Evolutionary conservation across 2,113 vertebrate genomes (phyloP).

Genomic region (Lampris incognitus): DNA sequence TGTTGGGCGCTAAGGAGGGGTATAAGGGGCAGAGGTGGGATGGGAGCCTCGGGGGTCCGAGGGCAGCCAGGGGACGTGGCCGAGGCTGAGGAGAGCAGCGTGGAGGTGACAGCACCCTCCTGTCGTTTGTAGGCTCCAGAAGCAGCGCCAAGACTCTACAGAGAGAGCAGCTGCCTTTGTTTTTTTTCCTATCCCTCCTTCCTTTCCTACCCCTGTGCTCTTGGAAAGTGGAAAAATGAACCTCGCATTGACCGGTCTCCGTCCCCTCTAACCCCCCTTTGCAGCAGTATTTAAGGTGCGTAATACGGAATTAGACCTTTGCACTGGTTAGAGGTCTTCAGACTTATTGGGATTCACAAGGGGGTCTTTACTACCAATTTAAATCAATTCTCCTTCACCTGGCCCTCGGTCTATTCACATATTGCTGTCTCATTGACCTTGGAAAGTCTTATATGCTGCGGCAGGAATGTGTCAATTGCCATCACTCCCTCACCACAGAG

Average conservation of each 20-base stretch:
- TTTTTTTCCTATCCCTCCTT: slow-evolving; percentile 59
- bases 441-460: slow-evolving; percentile 33
- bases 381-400: slow-evolving; percentile 56
- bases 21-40: slow-evolving; percentile 48
- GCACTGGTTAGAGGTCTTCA: slow-evolving; percentile 61
- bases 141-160: slow-evolving; percentile 75
- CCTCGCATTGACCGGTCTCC: slow-evolving; percentile 45
- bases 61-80: slow-evolving; percentile 73
- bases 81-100: slow-evolving; percentile 58
- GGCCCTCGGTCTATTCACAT: slow-evolving; percentile 53
- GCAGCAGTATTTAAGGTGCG: slow-evolving; percentile 63
- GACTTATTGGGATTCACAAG: slow-evolving; percentile 73
- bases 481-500: slow-evolving; percentile 50
- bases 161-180: slow-evolving; percentile 82
- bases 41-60: slow-evolving; percentile 60
- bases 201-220: slow-evolving; percentile 44
- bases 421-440: slow-evolving; percentile 67
- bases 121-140: slow-evolving; percentile 69
- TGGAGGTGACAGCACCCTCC: slow-evolving; percentile 30
- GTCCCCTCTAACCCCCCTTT: slow-evolving; percentile 37
- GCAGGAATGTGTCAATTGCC: slow-evolving; percentile 54
- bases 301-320: slow-evolving; percentile 64
- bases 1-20: slow-evolving; percentile 40
- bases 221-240: slow-evolving; percentile 49
- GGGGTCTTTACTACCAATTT: slow-evolving; percentile 65